These are phyloP conservation scores for Hafferia zeledoni DNA, from an alignment of 2,797 vertebrate genomes.

Conservation along the genomic window DNA sequence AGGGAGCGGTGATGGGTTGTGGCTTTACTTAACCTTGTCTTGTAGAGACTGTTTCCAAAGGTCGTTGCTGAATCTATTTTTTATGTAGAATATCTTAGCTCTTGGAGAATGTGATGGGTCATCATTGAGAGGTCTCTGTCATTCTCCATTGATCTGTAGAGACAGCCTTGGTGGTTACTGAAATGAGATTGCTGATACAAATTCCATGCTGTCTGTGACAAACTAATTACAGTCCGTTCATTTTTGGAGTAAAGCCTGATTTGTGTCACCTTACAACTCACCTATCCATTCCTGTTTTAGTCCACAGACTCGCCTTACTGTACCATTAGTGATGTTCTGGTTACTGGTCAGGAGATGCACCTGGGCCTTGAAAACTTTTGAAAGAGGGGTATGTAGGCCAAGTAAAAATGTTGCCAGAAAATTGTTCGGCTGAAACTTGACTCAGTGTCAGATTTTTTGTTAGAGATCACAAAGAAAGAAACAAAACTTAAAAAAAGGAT, in stretches of 20 bases:
- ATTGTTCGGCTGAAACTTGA: neutral
- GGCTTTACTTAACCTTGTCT: neutral
- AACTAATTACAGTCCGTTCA: neutral
- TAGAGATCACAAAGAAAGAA: neutral
- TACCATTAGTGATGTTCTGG: neutral
- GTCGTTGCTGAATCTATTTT: neutral
- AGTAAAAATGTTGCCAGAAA: neutral
- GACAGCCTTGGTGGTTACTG: neutral
- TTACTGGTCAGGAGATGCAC: neutral
- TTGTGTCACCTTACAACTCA: neutral
- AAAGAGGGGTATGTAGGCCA: neutral
- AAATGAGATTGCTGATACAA: neutral
- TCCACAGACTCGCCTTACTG: neutral
- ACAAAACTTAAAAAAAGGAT: neutral
- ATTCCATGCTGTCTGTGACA: neutral
- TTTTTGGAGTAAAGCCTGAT: neutral
- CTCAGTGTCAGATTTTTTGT: neutral
- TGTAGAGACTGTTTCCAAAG: neutral
- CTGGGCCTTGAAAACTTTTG: neutral
- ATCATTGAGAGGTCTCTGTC: neutral
- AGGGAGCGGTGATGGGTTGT: neutral
- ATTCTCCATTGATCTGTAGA: neutral
- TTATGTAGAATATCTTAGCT: neutral
- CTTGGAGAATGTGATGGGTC: neutral
- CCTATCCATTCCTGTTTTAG: neutral